Evolutionary conservation across 2,113 vertebrate genomes (phyloP), one percentile per base, ranked within the genome.

Genomic region (Leptodactylus fuscus): DNA sequence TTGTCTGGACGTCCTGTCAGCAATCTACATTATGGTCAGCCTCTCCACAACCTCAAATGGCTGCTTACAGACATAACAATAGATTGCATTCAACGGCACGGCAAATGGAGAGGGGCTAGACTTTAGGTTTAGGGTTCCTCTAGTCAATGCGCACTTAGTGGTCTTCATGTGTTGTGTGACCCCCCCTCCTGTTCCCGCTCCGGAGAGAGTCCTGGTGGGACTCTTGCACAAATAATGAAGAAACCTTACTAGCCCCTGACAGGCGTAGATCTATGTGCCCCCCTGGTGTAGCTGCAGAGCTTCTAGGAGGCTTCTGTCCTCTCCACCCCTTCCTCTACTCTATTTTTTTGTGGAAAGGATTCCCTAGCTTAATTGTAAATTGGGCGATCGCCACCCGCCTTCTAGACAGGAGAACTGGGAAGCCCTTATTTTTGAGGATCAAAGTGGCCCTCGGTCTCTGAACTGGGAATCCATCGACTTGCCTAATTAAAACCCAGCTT

Each of bases 401-500:
- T 77, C 79, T 27, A 18, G 32, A 79, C 46, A 12, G 69, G 46
- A 53, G 32, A 48, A 36, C 83, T 78, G 74, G 36, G 88, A 84
- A 49, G 60, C 69, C 38, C 38, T 46, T 62, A 44, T 65, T 2
- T 88, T 90, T 91, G 82, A 91, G 88, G 91, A 91, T 91, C 90
- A 88, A 91, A 95, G 93, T 93, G 89, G 87, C 87, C 93, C 93
- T 93, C 32, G 93, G 93, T 94, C 90, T 93, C 87, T 90, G 91
- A 93, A 77, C 53, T 67, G 83, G 92, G 92, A 94, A 93, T 92
- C 91, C 91, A 92, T 90, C 91, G 92, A 94, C 94, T 93, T 92
- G 92, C 91, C 94, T 95, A 94, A 95, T 95, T 95, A 95, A 94
- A 95, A 94, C 91, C 91, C 91, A 94, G 91, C 92, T 91, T 87